phyloP scores from a whole-genome alignment of 2,113 vertebrate genomes.

The Melospiza georgiana region DNA sequence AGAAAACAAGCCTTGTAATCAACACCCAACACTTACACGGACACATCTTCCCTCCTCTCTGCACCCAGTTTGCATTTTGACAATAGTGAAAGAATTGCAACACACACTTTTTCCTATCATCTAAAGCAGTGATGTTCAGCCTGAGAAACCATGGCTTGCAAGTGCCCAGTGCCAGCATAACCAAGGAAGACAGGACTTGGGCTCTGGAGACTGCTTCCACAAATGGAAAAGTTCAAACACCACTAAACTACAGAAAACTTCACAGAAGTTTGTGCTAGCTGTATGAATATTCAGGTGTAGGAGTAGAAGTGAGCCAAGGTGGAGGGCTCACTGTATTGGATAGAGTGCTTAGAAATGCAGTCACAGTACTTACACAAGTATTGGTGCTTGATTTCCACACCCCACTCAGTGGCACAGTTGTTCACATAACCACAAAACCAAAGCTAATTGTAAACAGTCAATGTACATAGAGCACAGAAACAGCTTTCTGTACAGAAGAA shows the following conservation, averaged over 20 bases:
- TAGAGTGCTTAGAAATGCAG: background rate
- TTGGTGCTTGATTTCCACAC: background rate
- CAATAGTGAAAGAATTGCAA: background rate
- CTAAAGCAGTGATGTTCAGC: background rate
- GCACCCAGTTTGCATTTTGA: background rate
- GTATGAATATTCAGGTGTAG: background rate
- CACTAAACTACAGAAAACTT: background rate
- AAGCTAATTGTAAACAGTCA: background rate
- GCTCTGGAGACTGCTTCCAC: background rate
- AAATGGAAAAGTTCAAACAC: background rate
- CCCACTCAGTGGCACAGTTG: background rate
- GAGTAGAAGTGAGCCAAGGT: background rate
- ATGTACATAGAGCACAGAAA: background rate
- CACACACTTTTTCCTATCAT: background rate
- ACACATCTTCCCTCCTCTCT: background rate
- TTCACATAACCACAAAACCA: background rate
- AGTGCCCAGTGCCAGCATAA: background rate
- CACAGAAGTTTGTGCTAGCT: background rate
- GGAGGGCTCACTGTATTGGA: background rate
- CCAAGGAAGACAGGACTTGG: background rate
- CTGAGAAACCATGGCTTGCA: background rate
- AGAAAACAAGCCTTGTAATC: background rate
- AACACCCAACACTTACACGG: background rate
- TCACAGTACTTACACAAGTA: background rate
- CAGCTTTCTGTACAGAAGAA: background rate